Conservation (phyloP, 1,140 invertebrate species). For the Palaemon carinicauda region DNA sequence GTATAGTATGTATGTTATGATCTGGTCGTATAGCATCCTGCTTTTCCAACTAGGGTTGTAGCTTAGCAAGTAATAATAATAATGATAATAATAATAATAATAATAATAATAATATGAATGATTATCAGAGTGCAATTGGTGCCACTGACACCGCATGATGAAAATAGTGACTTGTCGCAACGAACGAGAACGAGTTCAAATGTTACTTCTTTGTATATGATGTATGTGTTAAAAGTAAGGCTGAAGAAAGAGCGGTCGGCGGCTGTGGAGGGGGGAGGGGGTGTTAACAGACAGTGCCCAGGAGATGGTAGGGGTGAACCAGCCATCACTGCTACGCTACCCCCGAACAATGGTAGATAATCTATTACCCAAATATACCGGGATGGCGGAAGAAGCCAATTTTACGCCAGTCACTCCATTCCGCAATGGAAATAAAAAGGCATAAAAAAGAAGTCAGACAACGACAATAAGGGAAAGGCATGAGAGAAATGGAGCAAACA, state of each 20-base stretch:
- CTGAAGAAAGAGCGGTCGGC: background rate
- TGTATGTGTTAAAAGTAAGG: too few relatives aligned
- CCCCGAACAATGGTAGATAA: slow-evolving; percentile 25
- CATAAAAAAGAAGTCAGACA: background rate
- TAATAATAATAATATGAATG: too few relatives aligned
- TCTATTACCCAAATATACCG: slow-evolving; percentile 48
- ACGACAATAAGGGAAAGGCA: background rate
- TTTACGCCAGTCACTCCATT: slow-evolving; percentile 46
- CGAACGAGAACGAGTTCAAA: too few relatives aligned
- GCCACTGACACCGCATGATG: too few relatives aligned
- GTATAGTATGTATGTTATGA: too few relatives aligned
- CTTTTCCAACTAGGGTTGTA: too few relatives aligned
- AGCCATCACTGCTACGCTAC: background rate
- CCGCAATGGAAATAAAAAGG: background rate
- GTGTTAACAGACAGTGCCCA: background rate
- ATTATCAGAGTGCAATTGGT: too few relatives aligned
- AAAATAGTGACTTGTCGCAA: too few relatives aligned
- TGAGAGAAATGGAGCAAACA: background rate
- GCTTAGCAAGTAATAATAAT: too few relatives aligned
- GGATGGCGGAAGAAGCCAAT: slow-evolving; percentile 45
- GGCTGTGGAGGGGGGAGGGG: background rate
- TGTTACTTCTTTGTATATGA: too few relatives aligned
- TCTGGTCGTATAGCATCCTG: too few relatives aligned
- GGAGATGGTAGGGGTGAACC: background rate
- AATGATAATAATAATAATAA: too few relatives aligned